Evolutionary conservation across 1,140 invertebrate species (phyloP).

Genomic region (Bombus ignitus): DNA sequence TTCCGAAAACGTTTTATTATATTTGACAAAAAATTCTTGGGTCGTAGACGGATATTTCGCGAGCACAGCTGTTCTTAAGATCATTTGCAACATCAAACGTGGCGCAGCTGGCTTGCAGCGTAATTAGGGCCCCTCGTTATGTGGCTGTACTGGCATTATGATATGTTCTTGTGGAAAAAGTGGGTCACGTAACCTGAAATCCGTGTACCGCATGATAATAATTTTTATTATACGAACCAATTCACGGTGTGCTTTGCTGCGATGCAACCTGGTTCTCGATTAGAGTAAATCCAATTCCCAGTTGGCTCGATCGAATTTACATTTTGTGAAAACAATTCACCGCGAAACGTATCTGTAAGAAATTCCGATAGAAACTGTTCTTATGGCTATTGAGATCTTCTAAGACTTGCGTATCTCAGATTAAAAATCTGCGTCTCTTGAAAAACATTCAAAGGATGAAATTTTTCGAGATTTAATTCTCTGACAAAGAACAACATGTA

Average conservation of each 20-base stretch:
- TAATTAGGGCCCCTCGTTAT: constrained; percentile 62
- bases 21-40: too few relatives aligned
- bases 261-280: background rate
- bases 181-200: constrained; percentile 27
- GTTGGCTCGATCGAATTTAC: background rate
- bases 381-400: background rate
- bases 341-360: background rate
- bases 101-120: constrained; percentile 4
- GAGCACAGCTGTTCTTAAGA: constrained; percentile 37
- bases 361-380: too few relatives aligned
- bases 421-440: background rate
- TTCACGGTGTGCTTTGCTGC: constrained; percentile 16
- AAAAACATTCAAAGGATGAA: too few relatives aligned
- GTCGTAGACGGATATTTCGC: constrained; percentile 1
- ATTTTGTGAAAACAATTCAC: background rate
- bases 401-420: background rate
- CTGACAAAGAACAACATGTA: too few relatives aligned
- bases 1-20: background rate
- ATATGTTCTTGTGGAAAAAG: constrained; percentile 48
- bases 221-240: constrained; percentile 38
- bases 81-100: constrained; percentile 50
- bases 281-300: background rate
- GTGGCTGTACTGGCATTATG: constrained; percentile 30
- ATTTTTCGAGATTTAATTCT: too few relatives aligned
- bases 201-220: constrained; percentile 20